Evolutionary conservation across 2,797 vertebrate species (phyloP), one percentile per base, ranked within the genome.

Genomic region (Anguilla marmorata): DNA sequence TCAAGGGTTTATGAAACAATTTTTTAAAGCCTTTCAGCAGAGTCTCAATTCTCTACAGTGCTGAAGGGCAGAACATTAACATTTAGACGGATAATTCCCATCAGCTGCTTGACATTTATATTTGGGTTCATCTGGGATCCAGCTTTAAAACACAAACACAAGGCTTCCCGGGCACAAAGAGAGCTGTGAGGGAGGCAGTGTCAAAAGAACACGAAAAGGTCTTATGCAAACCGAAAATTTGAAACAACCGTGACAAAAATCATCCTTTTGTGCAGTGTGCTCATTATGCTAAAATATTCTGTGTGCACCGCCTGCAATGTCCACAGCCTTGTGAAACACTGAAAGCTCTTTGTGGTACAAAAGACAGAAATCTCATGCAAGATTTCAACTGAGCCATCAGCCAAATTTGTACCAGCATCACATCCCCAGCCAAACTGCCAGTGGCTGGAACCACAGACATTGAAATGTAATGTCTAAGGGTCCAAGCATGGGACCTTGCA

Each of bases 91-190:
- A 79, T 37, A 41, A 56, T 37, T 56, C 74, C 48, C 48, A 87
- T 79, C 16, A 50, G 14, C 86, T 33, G 85, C 45, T 16, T 19
- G 27, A 69, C 85, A 60, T 87, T 87, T 87, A 80, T 21, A 69
- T 24, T 41, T 30, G 45, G 33, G 63, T 56, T 21, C 45, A 33
- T 85, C 87, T 56, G 12, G 21, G 16, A 14, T 19, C 58, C 87
- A 76, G 72, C 83, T 24, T 63, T 41, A 41, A 88, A 72, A 79
- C 72, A 21, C 37, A 9, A 41, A 48, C 45, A 45, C 72, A 56
- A 24, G 6, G 11, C 21, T 37, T 50, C 7, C 72, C 12, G 1
- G 74, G 45, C 58, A 86, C 11, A 83, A 45, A 79, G 84, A 74
- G 48, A 41, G 58, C 54, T 16, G 14, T 14, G n/a, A 27, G 41